Percentiles rank a stretch among this genome's conserved stretches.
Conservation (phyloP, 1,140 invertebrate genomes). For the Samia ricini region DNA sequence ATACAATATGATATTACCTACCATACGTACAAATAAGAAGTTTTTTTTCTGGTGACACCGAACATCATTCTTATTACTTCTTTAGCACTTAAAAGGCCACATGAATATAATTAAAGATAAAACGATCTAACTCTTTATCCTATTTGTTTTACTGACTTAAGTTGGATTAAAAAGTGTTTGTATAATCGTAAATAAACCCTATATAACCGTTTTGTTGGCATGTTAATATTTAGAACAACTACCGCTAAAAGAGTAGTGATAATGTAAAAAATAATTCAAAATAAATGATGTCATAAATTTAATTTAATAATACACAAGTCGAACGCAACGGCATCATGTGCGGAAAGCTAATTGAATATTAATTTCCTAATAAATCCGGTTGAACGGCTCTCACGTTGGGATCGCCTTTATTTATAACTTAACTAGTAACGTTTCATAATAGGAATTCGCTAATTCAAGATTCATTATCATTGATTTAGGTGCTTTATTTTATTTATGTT, state of each 20-base stretch:
- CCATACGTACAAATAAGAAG: no score
- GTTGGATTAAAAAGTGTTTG: not conserved
- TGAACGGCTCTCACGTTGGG: constrained; percentile 45
- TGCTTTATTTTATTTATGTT: constrained; percentile 9
- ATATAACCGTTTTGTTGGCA: constrained; percentile 10
- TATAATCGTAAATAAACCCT: not conserved
- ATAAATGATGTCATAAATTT: constrained; percentile 76
- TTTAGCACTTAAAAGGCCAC: no score
- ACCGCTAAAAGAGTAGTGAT: constrained; percentile 54
- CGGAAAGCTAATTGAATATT: constrained; percentile 77
- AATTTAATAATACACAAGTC: constrained; percentile 73
- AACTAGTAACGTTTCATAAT: constrained; percentile 34
- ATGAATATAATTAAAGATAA: no score
- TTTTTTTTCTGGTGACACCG: no score
- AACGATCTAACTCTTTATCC: no score
- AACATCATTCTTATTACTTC: no score
- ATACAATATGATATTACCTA: no score
- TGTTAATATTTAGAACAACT: constrained; percentile 46
- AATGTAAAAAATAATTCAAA: constrained; percentile 70
- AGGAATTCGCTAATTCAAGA: constrained; percentile 21
- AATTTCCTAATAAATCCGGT: constrained; percentile 75
- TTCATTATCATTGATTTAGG: constrained; percentile 21
- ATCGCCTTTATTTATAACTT: constrained; percentile 51
- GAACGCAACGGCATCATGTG: constrained; percentile 66
- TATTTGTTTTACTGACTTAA: no score